phyloP scores from a whole-genome alignment of 1,140 invertebrate genomes.

The Vanessa atalanta region DNA sequence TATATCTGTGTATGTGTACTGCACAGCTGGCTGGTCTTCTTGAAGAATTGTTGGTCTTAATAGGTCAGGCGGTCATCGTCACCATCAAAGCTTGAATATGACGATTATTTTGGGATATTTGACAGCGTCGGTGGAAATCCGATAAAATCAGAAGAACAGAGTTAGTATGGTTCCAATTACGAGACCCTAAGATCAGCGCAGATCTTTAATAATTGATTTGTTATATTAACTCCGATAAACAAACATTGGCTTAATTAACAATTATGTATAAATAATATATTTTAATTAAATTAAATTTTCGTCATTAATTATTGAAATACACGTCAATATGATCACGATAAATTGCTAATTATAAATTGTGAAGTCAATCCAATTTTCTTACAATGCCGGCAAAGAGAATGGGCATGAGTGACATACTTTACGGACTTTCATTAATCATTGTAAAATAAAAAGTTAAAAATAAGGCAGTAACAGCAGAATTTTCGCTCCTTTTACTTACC shows the following conservation, averaged over 20 bases:
- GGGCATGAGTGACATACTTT: slow-evolving; percentile 39
- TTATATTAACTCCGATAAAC: no score
- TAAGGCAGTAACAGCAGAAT: slow-evolving; percentile 15
- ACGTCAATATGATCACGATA: slow-evolving; percentile 10
- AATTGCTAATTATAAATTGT: slow-evolving; percentile 41
- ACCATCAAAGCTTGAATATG: no score
- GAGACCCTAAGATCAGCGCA: no score
- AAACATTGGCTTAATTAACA: background rate
- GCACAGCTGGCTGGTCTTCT: no score
- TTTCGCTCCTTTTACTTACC: slow-evolving; percentile 22
- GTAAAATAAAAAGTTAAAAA: slow-evolving; percentile 12
- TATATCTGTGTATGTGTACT: no score
- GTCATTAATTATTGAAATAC: background rate
- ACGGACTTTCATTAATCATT: slow-evolving; percentile 45
- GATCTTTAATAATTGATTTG: no score
- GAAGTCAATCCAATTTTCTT: slow-evolving; percentile 39
- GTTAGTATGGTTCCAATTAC: no score
- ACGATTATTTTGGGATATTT: no score
- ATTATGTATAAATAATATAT: background rate
- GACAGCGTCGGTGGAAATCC: no score
- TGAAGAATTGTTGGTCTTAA: no score
- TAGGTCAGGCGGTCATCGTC: no score
- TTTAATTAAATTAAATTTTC: background rate
- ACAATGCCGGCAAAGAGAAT: slow-evolving; percentile 33
- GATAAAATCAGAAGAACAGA: no score